phyloP scores from a whole-genome alignment of 92 coral and sea anemone genomes.

The Paramuricea clavata region DNA sequence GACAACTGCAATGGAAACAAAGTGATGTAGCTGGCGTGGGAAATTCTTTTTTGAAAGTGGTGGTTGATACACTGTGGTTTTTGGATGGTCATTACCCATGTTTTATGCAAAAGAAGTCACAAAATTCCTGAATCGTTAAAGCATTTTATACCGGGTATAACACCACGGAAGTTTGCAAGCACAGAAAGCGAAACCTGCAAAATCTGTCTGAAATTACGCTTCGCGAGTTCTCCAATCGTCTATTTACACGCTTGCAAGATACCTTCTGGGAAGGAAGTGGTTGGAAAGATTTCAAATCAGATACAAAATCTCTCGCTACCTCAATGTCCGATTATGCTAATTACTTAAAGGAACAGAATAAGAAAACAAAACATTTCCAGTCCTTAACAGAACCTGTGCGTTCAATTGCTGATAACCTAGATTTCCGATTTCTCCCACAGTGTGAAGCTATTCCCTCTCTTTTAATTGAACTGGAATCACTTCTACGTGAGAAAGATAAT shows the following conservation, averaged over 20 bases:
- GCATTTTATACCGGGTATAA: conserved; percentile 22
- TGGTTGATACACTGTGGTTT: conserved; percentile 36
- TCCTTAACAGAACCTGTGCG: conserved; percentile 13
- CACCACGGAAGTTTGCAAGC: conserved; percentile 30
- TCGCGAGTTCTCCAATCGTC: conserved; percentile 34
- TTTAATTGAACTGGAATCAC: conserved; percentile 29
- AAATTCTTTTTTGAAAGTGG: conserved; percentile 19
- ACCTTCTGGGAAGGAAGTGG: conserved; percentile 23
- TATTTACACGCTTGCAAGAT: conserved; percentile 40
- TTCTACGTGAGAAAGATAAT: conserved; percentile 3
- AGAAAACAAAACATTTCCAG: conserved; percentile 23
- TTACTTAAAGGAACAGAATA: conserved; percentile 12
- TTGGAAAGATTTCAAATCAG: conserved; percentile 22
- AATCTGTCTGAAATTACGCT: conserved; percentile 49
- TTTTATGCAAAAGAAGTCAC: conserved; percentile 25
- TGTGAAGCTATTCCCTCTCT: conserved; percentile 15
- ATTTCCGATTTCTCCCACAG: conserved; percentile 10
- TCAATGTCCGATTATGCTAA: conserved; percentile 24
- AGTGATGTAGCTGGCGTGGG: conserved; percentile 22
- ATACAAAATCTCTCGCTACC: conserved; percentile 15
- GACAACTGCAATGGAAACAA: conserved; percentile 31
- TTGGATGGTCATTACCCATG: conserved; percentile 33
- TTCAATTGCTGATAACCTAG: background rate
- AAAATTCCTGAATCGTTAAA: conserved; percentile 32
- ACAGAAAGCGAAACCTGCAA: conserved; percentile 27